Evolutionary conservation across 1,140 invertebrate genomes (phyloP).

Genomic region (Hylaeus anthracinus): DNA sequence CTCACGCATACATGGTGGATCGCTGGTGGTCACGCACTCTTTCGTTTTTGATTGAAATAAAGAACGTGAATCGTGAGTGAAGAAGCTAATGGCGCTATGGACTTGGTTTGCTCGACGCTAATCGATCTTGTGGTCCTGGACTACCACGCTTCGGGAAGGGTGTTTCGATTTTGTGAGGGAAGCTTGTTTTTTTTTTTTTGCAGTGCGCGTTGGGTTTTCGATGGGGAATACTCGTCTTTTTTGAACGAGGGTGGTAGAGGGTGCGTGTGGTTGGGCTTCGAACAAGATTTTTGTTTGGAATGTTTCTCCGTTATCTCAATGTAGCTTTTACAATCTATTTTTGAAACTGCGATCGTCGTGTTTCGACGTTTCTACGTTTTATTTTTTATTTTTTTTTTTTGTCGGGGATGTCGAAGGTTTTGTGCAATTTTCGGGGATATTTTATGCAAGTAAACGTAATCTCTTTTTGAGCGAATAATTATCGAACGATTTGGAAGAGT

Average conservation of each 20-base stretch:
- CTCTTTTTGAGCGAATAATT: too few species aligned
- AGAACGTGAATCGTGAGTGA: background rate
- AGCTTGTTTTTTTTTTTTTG: background rate
- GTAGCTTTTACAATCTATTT: background rate
- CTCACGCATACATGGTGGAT: conserved; percentile 3
- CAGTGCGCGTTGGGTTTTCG: background rate
- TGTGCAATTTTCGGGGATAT: background rate
- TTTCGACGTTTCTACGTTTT: background rate
- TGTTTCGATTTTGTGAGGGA: background rate
- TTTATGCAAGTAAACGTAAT: too few species aligned
- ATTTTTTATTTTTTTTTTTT: background rate
- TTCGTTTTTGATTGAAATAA: background rate
- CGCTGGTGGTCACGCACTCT: background rate
- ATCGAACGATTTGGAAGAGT: too few species aligned
- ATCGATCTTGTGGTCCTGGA: background rate
- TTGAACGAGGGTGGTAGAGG: background rate
- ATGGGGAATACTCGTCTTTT: background rate
- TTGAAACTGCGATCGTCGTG: background rate
- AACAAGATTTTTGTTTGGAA: background rate
- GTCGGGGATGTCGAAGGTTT: too few species aligned
- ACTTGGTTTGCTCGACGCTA: background rate
- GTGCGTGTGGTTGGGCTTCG: too few species aligned
- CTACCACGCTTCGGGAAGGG: background rate
- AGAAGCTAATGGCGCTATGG: background rate
- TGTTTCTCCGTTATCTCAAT: background rate